Evolutionary conservation across 2,888 invertebrate species (phyloP).

Genomic region (Caenorhabditis panamensis): DNA sequence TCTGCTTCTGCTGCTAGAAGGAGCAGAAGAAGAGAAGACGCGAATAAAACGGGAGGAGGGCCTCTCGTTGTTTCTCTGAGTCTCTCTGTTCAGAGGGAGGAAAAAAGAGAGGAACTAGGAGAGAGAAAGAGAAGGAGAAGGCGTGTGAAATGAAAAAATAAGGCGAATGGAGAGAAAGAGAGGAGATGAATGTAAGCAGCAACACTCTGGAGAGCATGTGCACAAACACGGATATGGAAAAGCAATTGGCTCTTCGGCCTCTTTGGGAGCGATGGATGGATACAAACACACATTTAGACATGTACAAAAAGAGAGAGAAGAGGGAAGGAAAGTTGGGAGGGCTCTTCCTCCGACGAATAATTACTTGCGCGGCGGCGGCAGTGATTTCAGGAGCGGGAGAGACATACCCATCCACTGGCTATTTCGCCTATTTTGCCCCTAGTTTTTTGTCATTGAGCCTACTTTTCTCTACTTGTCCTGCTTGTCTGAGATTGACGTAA

Average conservation of each 20-base stretch:
- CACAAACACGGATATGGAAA: conserved; percentile 43
- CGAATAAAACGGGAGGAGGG: conserved; percentile 27
- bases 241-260: conserved; percentile 36
- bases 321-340: conserved; percentile 9
- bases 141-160: conserved; percentile 35
- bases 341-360: conserved; percentile 17
- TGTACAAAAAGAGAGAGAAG: conserved; percentile 12
- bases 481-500: no score
- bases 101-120: background rate
- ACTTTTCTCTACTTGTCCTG: background rate
- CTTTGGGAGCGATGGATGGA: conserved; percentile 4
- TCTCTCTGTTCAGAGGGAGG: background rate
- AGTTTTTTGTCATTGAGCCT: conserved; percentile 8
- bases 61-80: conserved; percentile 18
- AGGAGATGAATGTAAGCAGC: conserved; percentile 46
- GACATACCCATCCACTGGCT: background rate
- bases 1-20: conserved; percentile 6
- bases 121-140: conserved; percentile 17
- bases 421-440: background rate
- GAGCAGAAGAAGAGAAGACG: conserved; percentile 40
- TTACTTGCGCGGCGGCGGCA: conserved; percentile 20
- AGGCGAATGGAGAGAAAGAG: conserved; percentile 3
- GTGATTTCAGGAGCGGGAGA: conserved; percentile 18
- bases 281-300: conserved; percentile 17
- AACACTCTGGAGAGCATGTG: conserved; percentile 45